A percentile compares a stretch with the other conserved stretches of the same genome.
Conservation (phyloP, 2,113 vertebrate species). For the Pantherophis guttatus region DNA sequence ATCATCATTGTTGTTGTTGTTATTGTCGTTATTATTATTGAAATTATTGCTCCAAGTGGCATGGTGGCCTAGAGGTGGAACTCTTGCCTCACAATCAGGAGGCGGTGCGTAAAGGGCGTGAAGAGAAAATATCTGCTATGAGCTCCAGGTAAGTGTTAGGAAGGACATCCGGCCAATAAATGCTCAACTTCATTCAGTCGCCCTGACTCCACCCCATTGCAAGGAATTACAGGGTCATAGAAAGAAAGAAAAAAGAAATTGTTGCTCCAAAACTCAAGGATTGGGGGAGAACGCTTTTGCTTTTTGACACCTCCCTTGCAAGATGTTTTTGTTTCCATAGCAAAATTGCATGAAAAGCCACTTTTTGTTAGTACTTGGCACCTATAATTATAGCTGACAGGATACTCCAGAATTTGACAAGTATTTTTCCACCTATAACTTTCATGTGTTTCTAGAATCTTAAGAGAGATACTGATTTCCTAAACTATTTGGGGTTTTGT, state of each 20-base stretch:
- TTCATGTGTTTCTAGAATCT: slow-evolving; percentile 36
- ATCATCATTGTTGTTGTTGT: too few relatives aligned
- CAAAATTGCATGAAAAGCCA: slow-evolving; percentile 39
- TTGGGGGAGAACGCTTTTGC: neutral
- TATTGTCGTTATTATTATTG: too few relatives aligned
- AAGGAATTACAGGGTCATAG: neutral
- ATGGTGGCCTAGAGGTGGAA: neutral
- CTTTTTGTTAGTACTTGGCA: slow-evolving; percentile 38
- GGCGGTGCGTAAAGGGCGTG: too few relatives aligned
- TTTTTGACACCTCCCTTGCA: slow-evolving; percentile 39
- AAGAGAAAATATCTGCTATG: neutral
- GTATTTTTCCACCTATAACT: slow-evolving; percentile 42
- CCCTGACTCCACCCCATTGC: neutral
- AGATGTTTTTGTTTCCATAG: slow-evolving; percentile 47
- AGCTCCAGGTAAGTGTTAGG: neutral
- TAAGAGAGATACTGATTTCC: slow-evolving; percentile 5
- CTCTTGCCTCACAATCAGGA: neutral
- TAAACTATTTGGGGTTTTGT: neutral
- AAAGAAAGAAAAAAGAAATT: neutral
- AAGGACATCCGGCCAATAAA: neutral
- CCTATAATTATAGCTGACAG: slow-evolving; percentile 46
- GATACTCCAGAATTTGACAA: slow-evolving; percentile 47
- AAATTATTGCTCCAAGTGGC: neutral
- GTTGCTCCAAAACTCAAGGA: slow-evolving; percentile 32
- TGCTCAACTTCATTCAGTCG: neutral